Conservation (phyloP, 2,797 vertebrate genomes). For the Mallotus villosus region DNA sequence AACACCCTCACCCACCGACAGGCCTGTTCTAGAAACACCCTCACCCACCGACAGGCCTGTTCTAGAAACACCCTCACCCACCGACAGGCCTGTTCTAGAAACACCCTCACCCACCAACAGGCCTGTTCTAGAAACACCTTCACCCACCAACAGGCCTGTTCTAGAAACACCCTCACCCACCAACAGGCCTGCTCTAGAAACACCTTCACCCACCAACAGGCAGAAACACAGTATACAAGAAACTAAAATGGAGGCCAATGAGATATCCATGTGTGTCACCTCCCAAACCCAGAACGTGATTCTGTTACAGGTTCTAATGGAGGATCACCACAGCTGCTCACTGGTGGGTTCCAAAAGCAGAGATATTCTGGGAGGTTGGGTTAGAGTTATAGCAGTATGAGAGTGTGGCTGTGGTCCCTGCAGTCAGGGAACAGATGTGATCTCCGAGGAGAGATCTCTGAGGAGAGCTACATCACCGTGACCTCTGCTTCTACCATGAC, state of each 20-base stretch:
- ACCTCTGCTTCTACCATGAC: background rate
- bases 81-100: background rate
- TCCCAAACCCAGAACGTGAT: slow-evolving; percentile 18
- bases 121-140: slow-evolving; percentile 36
- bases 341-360: slow-evolving; percentile 28
- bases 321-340: slow-evolving; percentile 34
- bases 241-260: slow-evolving; percentile 40
- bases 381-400: slow-evolving; percentile 37
- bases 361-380: slow-evolving; percentile 25
- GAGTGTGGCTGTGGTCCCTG: slow-evolving; percentile 32
- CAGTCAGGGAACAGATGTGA: slow-evolving; percentile 17
- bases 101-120: slow-evolving; percentile 31
- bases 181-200: too few species aligned
- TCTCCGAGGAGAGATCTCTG: background rate
- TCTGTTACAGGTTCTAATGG: slow-evolving; percentile 20
- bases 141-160: too few species aligned
- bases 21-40: too few species aligned
- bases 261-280: slow-evolving; percentile 49
- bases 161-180: too few species aligned
- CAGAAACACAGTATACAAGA: slow-evolving; percentile 13
- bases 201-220: too few species aligned
- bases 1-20: slow-evolving; percentile 6
- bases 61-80: too few species aligned
- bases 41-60: too few species aligned
- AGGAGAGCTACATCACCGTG: background rate